A percentile compares a stretch with the other conserved stretches of the same genome.
Conservation (phyloP, 2,888 invertebrate species). For the Cheilosia scutellata region DNA sequence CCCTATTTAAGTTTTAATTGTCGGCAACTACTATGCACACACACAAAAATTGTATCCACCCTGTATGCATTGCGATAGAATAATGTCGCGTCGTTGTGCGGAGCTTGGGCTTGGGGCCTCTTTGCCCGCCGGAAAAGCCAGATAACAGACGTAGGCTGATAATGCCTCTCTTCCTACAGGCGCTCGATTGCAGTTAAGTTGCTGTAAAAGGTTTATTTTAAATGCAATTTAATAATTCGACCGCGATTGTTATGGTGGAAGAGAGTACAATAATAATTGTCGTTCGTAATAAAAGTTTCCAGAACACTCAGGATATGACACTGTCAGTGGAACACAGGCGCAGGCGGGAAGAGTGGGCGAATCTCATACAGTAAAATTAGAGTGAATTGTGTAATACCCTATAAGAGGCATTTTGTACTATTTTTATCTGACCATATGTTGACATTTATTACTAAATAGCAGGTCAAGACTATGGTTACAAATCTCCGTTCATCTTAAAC, state of each 20-base stretch:
- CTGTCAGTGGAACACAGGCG: neutral
- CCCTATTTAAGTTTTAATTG: slow-evolving; percentile 70
- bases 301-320: slow-evolving; percentile 2
- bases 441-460: no score
- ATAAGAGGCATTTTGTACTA: no score
- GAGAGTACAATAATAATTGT: slow-evolving; percentile 36
- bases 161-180: slow-evolving; percentile 49
- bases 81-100: neutral
- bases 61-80: slow-evolving; percentile 26
- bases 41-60: slow-evolving; percentile 5
- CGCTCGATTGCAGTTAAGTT: slow-evolving; percentile 61
- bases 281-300: slow-evolving; percentile 28
- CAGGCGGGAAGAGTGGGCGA: neutral
- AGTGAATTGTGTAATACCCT: no score
- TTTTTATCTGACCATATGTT: no score
- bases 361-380: neutral
- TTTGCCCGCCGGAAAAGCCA: slow-evolving; percentile 33
- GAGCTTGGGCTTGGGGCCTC: slow-evolving; percentile 2
- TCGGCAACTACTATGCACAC: slow-evolving; percentile 39
- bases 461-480: no score
- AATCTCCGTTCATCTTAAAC: no score
- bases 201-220: slow-evolving; percentile 43
- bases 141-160: slow-evolving; percentile 51
- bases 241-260: slow-evolving; percentile 35
- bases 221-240: slow-evolving; percentile 65